These are phyloP conservation scores for Ceratitis capitata DNA, from an alignment of 1,140 invertebrate species.

Conservation along the genomic window DNA sequence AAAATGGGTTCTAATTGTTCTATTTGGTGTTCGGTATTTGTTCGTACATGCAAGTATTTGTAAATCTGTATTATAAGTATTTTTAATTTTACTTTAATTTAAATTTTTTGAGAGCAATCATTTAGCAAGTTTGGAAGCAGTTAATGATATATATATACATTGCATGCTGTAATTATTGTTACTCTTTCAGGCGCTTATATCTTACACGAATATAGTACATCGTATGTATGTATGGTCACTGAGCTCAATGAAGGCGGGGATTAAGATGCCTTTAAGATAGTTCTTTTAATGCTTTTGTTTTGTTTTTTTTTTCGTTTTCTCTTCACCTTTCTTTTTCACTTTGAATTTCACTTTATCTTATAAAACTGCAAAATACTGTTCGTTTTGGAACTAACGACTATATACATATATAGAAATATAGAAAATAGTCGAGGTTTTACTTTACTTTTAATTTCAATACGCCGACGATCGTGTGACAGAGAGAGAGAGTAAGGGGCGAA, in stretches of 20 bases:
- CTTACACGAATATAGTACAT: not conserved
- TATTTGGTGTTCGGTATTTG: not conserved
- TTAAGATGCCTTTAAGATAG: not conserved
- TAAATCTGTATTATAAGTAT: not conserved
- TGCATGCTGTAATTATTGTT: not conserved
- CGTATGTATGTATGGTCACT: not conserved
- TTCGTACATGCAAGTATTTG: not conserved
- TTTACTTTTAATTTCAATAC: not conserved
- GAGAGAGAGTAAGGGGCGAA: not conserved
- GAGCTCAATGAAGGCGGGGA: not conserved
- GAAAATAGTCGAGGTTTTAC: not conserved
- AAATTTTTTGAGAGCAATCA: not conserved
- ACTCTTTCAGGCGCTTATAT: not conserved
- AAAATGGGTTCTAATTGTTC: not conserved
- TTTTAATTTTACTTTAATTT: not conserved
- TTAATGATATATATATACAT: not conserved
- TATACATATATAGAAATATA: not conserved
- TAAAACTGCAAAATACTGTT: slow-evolving; percentile 36
- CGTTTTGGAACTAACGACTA: not conserved
- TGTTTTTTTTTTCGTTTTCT: not conserved
- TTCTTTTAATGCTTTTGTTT: not conserved
- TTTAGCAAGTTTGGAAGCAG: slow-evolving; percentile 7
- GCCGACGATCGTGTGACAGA: not conserved
- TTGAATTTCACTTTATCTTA: not conserved
- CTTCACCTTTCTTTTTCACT: not conserved